Evolutionary conservation across 2,888 invertebrate species (phyloP).

Genomic region (Oscheius sp.): DNA sequence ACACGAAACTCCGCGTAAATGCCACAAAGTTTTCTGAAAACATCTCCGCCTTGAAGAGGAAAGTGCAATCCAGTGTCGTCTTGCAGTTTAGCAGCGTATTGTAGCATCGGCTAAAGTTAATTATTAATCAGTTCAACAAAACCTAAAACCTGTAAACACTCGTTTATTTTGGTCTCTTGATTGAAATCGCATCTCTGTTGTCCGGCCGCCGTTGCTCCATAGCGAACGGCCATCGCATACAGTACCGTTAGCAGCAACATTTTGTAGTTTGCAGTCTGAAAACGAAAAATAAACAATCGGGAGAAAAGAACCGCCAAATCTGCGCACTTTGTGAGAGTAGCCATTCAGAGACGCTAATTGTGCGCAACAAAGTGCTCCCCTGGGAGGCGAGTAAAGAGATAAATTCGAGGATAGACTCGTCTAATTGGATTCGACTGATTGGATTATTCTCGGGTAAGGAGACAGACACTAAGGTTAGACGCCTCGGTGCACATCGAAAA

Average conservation of each 20-base stretch:
- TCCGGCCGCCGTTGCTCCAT: neutral
- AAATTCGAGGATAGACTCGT: neutral
- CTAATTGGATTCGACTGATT: neutral
- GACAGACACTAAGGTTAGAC: too few relatives aligned
- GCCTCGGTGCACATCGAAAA: too few relatives aligned
- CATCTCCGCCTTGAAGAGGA: slow-evolving; percentile 65
- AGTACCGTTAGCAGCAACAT: slow-evolving; percentile 25
- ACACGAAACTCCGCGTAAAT: slow-evolving; percentile 67
- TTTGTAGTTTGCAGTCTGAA: neutral
- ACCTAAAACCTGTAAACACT: slow-evolving; percentile 55
- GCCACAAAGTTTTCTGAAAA: slow-evolving; percentile 67
- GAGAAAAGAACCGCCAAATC: slow-evolving; percentile 1
- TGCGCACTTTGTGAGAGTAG: neutral
- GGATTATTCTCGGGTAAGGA: too few relatives aligned
- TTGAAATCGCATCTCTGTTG: slow-evolving; percentile 47
- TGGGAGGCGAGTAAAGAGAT: neutral
- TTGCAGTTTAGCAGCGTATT: slow-evolving; percentile 67
- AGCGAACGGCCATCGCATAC: slow-evolving; percentile 13
- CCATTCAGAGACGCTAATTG: slow-evolving; percentile 8
- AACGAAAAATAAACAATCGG: neutral
- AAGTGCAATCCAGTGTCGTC: slow-evolving; percentile 67
- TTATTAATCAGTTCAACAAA: neutral
- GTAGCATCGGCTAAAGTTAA: slow-evolving; percentile 66
- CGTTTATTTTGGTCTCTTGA: slow-evolving; percentile 58
- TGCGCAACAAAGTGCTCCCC: neutral